A percentile compares a stretch with the other conserved stretches of the same genome.
phyloP scores from a whole-genome alignment of 2,113 vertebrate genomes.

The Cyphomyrus plagiostoma region DNA sequence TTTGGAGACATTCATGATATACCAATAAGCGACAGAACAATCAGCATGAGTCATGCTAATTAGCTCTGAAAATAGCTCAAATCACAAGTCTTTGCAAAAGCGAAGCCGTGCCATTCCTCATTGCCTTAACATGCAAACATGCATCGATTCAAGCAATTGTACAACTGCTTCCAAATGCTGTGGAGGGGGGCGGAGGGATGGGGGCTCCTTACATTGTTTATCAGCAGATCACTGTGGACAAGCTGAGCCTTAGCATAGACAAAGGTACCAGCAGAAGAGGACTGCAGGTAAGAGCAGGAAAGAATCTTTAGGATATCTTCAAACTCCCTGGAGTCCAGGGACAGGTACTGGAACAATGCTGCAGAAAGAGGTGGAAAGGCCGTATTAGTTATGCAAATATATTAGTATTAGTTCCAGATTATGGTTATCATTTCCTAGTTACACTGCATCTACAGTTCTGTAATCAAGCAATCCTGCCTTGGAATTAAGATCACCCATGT shows the following conservation, averaged over 20 bases:
- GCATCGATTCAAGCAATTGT: not conserved
- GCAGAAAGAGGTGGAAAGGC: slow-evolving; percentile 20
- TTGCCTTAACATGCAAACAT: not conserved
- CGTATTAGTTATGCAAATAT: not conserved
- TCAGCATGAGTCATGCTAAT: not conserved
- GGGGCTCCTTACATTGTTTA: slow-evolving; percentile 75
- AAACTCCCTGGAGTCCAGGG: slow-evolving; percentile 76
- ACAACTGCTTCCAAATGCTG: not conserved
- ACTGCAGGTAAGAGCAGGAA: slow-evolving; percentile 74
- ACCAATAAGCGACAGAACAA: not conserved
- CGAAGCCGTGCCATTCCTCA: not conserved
- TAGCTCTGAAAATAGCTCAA: not conserved
- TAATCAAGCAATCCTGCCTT: not conserved
- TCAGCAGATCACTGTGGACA: slow-evolving; percentile 82
- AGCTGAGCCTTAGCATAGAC: slow-evolving; percentile 74
- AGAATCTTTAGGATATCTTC: slow-evolving; percentile 81
- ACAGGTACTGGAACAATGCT: slow-evolving; percentile 79
- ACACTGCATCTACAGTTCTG: not conserved
- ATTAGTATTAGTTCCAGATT: not conserved
- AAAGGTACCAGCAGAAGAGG: slow-evolving; percentile 67
- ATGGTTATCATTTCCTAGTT: not conserved
- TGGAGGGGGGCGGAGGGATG: too few species aligned
- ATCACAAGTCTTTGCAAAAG: not conserved
- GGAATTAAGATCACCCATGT: not conserved
- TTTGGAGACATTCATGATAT: slow-evolving; percentile 2